These are phyloP conservation scores for Tenthredo mesomela DNA, from an alignment of 2,888 invertebrate species.

Conservation along the genomic window DNA sequence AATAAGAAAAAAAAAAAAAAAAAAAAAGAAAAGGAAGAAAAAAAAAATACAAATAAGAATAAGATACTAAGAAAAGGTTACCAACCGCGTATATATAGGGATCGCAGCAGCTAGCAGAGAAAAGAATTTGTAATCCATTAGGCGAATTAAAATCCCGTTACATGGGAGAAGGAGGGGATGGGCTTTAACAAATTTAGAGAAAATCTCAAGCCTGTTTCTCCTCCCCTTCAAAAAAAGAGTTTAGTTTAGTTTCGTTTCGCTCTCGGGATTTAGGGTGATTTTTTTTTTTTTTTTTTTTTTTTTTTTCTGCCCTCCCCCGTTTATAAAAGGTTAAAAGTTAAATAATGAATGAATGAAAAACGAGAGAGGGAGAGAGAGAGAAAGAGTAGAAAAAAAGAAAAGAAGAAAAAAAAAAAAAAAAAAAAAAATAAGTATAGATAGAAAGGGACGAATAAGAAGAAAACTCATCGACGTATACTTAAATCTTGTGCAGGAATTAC, in stretches of 20 bases:
- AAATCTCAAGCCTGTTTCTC: not conserved
- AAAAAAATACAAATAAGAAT: not conserved
- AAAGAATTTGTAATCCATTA: slow-evolving; percentile 38
- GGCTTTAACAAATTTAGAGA: not conserved
- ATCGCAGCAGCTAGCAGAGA: not conserved
- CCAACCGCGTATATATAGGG: not conserved
- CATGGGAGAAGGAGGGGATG: not conserved
- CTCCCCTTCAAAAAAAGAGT: not conserved
- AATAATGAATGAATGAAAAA: not conserved
- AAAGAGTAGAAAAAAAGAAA: too few species aligned
- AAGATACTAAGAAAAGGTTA: not conserved
- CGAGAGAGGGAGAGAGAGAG: not conserved
- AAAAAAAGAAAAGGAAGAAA: too few species aligned
- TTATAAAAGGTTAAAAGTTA: slow-evolving; percentile 4
- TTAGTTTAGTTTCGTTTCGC: not conserved
- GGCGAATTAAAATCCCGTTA: slow-evolving; percentile 20
- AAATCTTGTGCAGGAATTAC: not conserved
- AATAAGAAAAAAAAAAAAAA: not conserved
- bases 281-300: not conserved
- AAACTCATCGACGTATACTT: not conserved
- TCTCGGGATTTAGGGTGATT: not conserved
- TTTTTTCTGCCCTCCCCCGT: not conserved
- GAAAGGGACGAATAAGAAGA: not conserved
- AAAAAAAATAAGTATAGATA: not conserved
- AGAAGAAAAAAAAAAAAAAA: too few species aligned